These are phyloP conservation scores for Thalassarche chlororhynchos DNA, from an alignment of 2,113 vertebrate species.

Conservation along the genomic window DNA sequence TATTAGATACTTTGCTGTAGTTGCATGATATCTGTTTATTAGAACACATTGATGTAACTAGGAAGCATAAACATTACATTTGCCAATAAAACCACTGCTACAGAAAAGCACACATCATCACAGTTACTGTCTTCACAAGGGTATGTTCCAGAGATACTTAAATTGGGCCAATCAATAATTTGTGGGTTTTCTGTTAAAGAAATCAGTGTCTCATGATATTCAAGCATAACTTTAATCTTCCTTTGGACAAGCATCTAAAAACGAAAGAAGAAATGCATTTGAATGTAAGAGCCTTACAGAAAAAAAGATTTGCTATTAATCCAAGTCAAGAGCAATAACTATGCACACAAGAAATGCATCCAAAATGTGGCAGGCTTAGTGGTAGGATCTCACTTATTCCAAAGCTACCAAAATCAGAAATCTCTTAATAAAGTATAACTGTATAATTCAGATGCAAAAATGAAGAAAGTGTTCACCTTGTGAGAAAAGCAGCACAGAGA, in stretches of 20 bases:
- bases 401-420: background rate
- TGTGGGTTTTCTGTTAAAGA: background rate
- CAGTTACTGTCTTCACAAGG: conserved; percentile 55
- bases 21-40: conserved; percentile 47
- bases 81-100: conserved; percentile 64
- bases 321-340: background rate
- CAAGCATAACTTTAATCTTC: conserved; percentile 8
- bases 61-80: conserved; percentile 61
- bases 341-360: background rate
- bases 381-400: background rate
- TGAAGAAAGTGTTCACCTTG: background rate
- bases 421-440: background rate
- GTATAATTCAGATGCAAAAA: background rate
- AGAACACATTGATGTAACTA: conserved; percentile 54
- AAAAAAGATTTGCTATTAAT: background rate
- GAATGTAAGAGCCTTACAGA: background rate
- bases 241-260: background rate
- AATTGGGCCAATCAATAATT: conserved; percentile 23
- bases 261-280: background rate
- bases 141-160: conserved; percentile 37
- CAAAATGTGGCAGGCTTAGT: background rate
- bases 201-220: background rate
- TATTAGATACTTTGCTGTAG: conserved; percentile 31
- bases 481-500: background rate
- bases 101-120: conserved; percentile 61